Evolutionary conservation across 1,140 invertebrate species (phyloP), one percentile per base, ranked within the genome.

Genomic region (Musca vetustissima): DNA sequence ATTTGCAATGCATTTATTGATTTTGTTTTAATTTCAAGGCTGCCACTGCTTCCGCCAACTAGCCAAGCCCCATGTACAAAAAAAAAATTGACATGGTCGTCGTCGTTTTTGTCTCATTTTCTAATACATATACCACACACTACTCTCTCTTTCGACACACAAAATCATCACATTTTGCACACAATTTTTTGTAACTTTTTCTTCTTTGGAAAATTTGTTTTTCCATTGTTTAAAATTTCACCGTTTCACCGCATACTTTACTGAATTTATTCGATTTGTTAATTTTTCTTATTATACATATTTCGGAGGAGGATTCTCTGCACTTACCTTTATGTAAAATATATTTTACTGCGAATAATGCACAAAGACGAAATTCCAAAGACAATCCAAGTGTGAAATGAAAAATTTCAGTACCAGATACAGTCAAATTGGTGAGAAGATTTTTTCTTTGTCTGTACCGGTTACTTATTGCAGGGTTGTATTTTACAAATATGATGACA

Each of bases 361-460:
- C 57, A 61, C 57, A 61, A 36, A 61, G 57, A 59, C 55, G 55
- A 61, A 61, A 61, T 61, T 61, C 57, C 57, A 43, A 61, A 61
- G 57, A 61, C 57, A 61, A 61, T 28, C 28, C 25, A 36, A 28
- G 36, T 36, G 57, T 61, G 57, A 61, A 61, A 61, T 61, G 36
- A 61, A 61, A 61, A 43, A 15, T 61, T 19, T 36, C 36, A 24
- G 53, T 55, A 24, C 24, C 14, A 25, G 14, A 55, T 24, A 55
- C 19, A 24, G 19, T 25, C 36, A 43, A 43, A 8, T 43, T 43
- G 1, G 6, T 11, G 36, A 43, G 36, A 43, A 43, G 36, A 8
- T 9, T 43, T 43, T 43, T 43, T 43, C 13, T 6, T 13, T 13
- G 11, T n/a, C n/a, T 43, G 36, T 43, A 43, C 36, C 36, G 36